Conservation (phyloP, 2,113 vertebrate species). For the Alethe castanea region DNA sequence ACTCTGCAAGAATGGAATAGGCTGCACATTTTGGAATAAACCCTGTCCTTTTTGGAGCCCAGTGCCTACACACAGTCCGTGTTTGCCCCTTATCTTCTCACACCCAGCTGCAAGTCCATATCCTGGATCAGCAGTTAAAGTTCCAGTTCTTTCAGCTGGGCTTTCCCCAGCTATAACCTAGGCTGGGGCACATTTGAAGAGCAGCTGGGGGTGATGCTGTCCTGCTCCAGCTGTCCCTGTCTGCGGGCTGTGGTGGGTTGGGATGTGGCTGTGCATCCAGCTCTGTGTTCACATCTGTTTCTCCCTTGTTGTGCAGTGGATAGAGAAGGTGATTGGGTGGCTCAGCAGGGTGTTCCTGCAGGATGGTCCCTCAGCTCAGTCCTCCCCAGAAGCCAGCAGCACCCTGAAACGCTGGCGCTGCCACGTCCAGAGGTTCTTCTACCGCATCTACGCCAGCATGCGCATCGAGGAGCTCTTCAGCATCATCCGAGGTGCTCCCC, state of each 20-base stretch:
- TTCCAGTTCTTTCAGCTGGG: not conserved
- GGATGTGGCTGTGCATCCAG: not conserved
- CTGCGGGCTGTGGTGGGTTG: not conserved
- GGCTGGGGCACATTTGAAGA: not conserved
- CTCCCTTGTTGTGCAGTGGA: conserved; percentile 77
- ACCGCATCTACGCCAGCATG: conserved; percentile 92
- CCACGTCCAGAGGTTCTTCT: conserved; percentile 95
- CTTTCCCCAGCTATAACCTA: not conserved
- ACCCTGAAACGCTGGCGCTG: conserved; percentile 90
- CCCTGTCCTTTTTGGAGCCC: not conserved
- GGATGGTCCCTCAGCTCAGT: not conserved
- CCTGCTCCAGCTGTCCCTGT: not conserved
- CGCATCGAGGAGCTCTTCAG: conserved; percentile 97
- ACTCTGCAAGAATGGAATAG: not conserved
- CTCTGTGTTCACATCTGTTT: not conserved
- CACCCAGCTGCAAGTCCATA: not conserved
- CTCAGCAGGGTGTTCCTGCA: conserved; percentile 89
- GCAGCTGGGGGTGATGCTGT: not conserved
- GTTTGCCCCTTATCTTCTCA: not conserved
- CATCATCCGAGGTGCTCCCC: conserved; percentile 86
- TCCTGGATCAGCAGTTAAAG: not conserved
- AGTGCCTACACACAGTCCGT: accelerated
- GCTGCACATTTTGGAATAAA: not conserved
- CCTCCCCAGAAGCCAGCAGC: conserved; percentile 46
- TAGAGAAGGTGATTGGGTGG: conserved; percentile 93